A percentile compares a stretch with the other conserved stretches of the same genome.
phyloP scores from a whole-genome alignment of 2,113 vertebrate species.

The Ia io region DNA sequence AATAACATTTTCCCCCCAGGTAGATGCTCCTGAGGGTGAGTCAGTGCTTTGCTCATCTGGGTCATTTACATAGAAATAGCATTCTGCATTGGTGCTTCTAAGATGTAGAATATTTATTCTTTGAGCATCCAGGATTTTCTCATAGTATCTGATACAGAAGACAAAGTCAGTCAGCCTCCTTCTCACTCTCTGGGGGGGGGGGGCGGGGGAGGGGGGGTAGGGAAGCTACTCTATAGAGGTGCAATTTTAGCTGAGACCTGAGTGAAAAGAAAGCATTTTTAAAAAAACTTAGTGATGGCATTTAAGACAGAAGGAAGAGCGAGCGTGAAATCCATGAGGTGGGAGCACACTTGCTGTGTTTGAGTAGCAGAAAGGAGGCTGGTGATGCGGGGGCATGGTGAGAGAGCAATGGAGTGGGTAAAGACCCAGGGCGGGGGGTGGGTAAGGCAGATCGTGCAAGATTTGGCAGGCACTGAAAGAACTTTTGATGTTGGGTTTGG shows the following conservation, averaged over 20 bases:
- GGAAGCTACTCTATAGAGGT: neutral
- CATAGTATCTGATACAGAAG: neutral
- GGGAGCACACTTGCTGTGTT: rapidly evolving
- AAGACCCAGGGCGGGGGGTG: no score
- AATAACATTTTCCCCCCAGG: conserved; percentile 7
- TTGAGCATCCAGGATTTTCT: neutral
- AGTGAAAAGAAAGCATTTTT: neutral
- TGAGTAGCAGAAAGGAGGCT: no score
- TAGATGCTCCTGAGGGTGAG: conserved; percentile 38
- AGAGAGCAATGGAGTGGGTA: neutral
- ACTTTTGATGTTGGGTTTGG: no score
- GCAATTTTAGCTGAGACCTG: neutral
- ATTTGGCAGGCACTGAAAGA: neutral
- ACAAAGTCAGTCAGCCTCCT: neutral
- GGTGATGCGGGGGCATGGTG: rapidly evolving
- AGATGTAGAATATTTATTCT: neutral
- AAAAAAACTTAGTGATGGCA: neutral
- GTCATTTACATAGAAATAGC: conserved; percentile 54
- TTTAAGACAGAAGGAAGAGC: neutral
- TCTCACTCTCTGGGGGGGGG: no score
- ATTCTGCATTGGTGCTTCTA: neutral
- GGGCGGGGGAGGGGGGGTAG: no score
- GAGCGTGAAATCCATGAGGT: neutral
- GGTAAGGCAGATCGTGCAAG: neutral
- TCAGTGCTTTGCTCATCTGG: conserved; percentile 1